These are phyloP conservation scores for Paragorgia papillata DNA, from an alignment of 92 coral and sea anemone species.

Conservation along the genomic window DNA sequence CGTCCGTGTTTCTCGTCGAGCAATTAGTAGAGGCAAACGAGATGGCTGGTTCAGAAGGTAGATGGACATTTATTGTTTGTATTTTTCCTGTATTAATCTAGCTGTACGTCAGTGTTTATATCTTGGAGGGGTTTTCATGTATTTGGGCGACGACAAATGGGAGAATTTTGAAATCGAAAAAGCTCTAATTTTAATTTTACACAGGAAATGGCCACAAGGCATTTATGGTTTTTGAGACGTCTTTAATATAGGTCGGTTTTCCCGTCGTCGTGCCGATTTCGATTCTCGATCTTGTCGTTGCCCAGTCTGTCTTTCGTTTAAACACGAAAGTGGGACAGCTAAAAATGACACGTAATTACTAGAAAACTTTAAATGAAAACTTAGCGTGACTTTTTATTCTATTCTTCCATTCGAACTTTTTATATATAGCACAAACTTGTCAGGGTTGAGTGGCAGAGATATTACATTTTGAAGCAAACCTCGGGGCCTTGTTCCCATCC, in stretches of 20 bases:
- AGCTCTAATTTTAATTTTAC: background rate
- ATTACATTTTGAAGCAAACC: no score
- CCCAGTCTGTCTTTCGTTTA: no score
- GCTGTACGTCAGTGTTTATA: background rate
- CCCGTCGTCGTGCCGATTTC: background rate
- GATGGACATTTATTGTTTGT: background rate
- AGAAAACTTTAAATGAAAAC: no score
- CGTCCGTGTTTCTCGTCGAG: background rate
- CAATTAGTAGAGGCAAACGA: conserved; percentile 2
- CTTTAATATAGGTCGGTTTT: background rate
- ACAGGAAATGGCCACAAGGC: background rate
- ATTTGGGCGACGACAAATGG: no score
- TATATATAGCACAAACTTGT: no score
- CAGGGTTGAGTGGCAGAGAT: no score
- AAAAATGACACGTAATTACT: no score
- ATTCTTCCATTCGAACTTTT: no score
- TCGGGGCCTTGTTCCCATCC: no score
- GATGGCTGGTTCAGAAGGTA: conserved; percentile 34
- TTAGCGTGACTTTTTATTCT: no score
- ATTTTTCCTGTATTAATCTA: background rate
- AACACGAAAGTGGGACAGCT: no score
- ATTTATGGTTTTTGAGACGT: background rate
- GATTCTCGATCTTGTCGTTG: background rate
- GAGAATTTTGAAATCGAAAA: background rate
- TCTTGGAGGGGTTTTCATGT: background rate